Base-by-base conservation (phyloP, 2,797 vertebrate species). In the Thripadectes ignobilis region DNA sequence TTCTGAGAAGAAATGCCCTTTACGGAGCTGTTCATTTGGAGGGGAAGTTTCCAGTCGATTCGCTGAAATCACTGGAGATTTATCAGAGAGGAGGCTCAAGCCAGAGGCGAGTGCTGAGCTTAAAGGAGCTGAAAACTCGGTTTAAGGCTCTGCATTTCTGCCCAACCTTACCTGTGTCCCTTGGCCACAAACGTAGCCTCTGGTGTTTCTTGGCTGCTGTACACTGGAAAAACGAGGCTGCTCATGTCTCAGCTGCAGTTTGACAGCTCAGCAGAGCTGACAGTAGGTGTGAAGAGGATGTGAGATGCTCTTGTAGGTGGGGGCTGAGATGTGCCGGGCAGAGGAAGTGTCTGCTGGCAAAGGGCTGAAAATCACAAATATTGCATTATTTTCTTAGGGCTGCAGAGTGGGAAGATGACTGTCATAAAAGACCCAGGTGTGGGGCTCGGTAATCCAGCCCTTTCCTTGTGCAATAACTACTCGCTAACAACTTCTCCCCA, bases 391-490 rank as follows among this genome's bases (percentile, higher is more conserved):
- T 90, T 34, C 65, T 83, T 29, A 2, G 1, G 8, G 0, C 22
- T 20, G 62, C 6, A 3, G 54, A 10, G 18, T 6, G 13, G 55
- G 41, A 58, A 55, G 59, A n/a, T 73, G 71, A 27, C 10, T 38
- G 0, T 76, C 16, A 38, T 74, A 73, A 93, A 93, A 80, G 48
- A 12, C 41, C 45, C 92, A 90, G 88, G 86, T 95, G 94, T 57
- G 82, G 69, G 62, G 86, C 81, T 67, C 30, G 1, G 51, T 4
- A 36, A 65, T 89, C 71, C 65, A 79, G 66, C 76, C 69, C 66
- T 68, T 94, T 91, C 79, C 83, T 90, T 84, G 78, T 75, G 86
- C 83, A 82, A 58, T 83, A 88, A 88, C 76, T 54, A 46, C 74
- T 75, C 1, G 49, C 90, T 73, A 89, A 92, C 92, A 96, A 68